These are phyloP conservation scores for Dioctria linearis DNA, from an alignment of 2,888 invertebrate genomes.

Conservation along the genomic window DNA sequence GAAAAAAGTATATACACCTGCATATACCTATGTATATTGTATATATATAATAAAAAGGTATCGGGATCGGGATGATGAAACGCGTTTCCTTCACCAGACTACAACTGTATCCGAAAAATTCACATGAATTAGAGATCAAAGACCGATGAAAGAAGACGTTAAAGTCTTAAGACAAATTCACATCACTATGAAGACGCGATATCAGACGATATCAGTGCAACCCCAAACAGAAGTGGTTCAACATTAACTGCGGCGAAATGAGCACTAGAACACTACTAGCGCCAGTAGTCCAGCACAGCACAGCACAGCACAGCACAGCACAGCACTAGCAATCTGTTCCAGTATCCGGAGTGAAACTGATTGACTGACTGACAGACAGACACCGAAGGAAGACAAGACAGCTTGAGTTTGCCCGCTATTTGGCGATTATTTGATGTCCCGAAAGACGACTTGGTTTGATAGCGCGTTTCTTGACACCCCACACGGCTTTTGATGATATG, in stretches of 20 bases:
- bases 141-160: constrained; percentile 12
- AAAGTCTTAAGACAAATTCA: neutral
- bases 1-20: neutral
- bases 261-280: neutral
- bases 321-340: neutral
- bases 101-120: constrained; percentile 21
- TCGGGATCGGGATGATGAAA: neutral
- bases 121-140: constrained; percentile 28
- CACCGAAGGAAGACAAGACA: constrained; percentile 2
- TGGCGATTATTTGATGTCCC: constrained; percentile 12
- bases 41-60: neutral
- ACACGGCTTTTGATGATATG: neutral
- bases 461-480: constrained; percentile 15
- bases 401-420: neutral
- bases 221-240: constrained; percentile 18
- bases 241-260: constrained; percentile 25
- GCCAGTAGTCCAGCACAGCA: neutral
- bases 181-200: neutral
- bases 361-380: constrained; percentile 14
- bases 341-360: neutral
- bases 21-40: too few species aligned
- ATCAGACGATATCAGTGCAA: neutral
- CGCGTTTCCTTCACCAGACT: neutral
- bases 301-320: neutral
- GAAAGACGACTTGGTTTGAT: constrained; percentile 24